Evolutionary conservation across 2,888 invertebrate genomes (phyloP).

Genomic region (Odontocolon sp.): DNA sequence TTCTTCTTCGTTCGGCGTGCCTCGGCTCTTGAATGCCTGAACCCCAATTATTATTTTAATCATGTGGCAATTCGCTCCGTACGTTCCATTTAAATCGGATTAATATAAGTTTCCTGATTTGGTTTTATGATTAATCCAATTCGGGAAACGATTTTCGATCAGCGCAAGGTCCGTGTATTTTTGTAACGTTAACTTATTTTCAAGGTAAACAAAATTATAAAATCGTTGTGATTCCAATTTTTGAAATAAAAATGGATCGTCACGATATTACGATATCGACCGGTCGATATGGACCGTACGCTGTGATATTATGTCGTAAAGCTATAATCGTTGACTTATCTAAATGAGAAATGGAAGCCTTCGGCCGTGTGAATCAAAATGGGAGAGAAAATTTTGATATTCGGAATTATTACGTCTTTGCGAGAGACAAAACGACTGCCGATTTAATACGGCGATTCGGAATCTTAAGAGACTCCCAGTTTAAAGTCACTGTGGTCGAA

Average conservation of each 20-base stretch:
- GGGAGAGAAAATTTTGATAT: conserved; percentile 36
- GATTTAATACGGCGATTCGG: conserved; percentile 7
- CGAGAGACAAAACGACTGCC: neutral
- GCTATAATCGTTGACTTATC: conserved; percentile 57
- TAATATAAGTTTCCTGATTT: conserved; percentile 15
- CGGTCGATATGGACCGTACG: conserved; percentile 23
- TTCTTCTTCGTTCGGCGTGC: conserved; percentile 68
- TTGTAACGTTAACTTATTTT: neutral
- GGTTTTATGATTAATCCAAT: conserved; percentile 69
- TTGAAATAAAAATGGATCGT: neutral
- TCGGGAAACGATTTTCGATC: conserved; percentile 65
- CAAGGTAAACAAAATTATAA: neutral
- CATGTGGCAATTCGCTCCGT: conserved; percentile 43
- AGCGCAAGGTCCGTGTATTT: conserved; percentile 68
- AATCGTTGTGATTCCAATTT: neutral
- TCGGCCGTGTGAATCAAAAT: conserved; percentile 65
- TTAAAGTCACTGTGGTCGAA: conserved; percentile 20
- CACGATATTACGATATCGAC: neutral
- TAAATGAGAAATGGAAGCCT: conserved; percentile 67
- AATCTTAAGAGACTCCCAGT: neutral
- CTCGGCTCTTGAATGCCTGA: conserved; percentile 77
- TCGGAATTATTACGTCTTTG: neutral
- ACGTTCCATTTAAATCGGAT: conserved; percentile 34
- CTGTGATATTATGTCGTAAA: conserved; percentile 15
- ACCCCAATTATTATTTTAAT: conserved; percentile 54